These are phyloP conservation scores for Larimichthys polyactis DNA, from an alignment of 2,113 vertebrate species.

Conservation along the genomic window DNA sequence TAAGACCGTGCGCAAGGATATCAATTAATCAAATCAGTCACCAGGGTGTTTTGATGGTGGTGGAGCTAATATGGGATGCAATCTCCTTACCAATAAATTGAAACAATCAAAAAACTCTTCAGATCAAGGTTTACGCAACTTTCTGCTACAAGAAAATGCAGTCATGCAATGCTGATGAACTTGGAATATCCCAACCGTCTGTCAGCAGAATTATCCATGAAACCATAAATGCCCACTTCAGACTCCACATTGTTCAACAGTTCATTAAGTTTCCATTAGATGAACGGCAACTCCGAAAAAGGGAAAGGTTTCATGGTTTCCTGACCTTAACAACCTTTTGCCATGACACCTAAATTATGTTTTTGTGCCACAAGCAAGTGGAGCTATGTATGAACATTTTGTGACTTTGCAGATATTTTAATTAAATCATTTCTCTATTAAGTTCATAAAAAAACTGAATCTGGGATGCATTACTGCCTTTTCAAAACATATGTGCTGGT, in stretches of 20 bases:
- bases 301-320: not conserved
- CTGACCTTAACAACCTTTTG: conserved; percentile 5
- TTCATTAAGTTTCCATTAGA: conserved; percentile 52
- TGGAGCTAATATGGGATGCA: conserved; percentile 35
- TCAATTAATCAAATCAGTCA: conserved; percentile 39
- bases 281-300: not conserved
- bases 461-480: not conserved
- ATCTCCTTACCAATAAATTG: conserved; percentile 28
- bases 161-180: conserved; percentile 40
- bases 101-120: conserved; percentile 23
- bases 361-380: not conserved
- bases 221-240: conserved; percentile 38
- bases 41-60: conserved; percentile 12
- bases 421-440: not conserved
- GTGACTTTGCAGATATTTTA: conserved; percentile 2
- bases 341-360: not conserved
- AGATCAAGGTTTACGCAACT: conserved; percentile 29
- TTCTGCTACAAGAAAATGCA: not conserved
- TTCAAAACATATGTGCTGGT: not conserved
- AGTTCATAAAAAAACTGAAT: not conserved
- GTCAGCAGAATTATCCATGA: conserved; percentile 47
- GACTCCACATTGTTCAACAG: conserved; percentile 35
- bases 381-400: not conserved
- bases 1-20: conserved; percentile 20
- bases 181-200: conserved; percentile 19